phyloP scores from a whole-genome alignment of 35 echinoderm and acorn worm species.

The Stichopus chloronotus region DNA sequence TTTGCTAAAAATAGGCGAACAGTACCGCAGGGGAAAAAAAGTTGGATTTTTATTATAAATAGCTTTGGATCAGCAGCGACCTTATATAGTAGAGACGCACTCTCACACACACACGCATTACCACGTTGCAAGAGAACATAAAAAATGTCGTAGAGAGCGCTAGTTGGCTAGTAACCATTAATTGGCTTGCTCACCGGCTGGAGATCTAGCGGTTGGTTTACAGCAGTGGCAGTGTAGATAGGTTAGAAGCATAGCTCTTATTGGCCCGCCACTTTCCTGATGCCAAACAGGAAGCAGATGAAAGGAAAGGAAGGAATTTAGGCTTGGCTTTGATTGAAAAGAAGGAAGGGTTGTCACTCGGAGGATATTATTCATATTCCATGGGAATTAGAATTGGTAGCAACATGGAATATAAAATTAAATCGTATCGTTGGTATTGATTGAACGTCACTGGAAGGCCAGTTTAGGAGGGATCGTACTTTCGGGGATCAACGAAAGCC shows the following conservation, averaged over 20 bases:
- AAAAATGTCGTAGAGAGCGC: not conserved
- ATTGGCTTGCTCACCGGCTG: not conserved
- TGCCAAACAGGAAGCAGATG: not conserved
- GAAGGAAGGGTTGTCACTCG: not conserved
- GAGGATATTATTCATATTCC: constrained; percentile 45
- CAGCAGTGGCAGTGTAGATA: not conserved
- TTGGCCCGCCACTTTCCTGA: not conserved
- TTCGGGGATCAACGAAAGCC: not conserved
- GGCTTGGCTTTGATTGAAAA: constrained; percentile 35
- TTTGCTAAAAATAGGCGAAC: constrained; percentile 40
- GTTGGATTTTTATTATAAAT: constrained; percentile 53
- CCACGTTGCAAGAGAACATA: not conserved
- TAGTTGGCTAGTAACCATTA: not conserved
- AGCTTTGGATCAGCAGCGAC: not conserved
- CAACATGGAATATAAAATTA: not conserved
- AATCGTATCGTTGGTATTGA: not conserved
- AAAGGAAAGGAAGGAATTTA: constrained; percentile 50
- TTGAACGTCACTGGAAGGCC: not conserved
- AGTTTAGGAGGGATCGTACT: not conserved
- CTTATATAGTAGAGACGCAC: not conserved
- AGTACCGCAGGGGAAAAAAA: not conserved
- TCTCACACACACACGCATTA: not conserved
- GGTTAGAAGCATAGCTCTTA: not conserved
- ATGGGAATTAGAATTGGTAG: constrained; percentile 1
- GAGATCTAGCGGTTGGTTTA: not conserved